Base-by-base conservation (phyloP, 2,797 vertebrate genomes). In the Trematomus bernacchii region DNA sequence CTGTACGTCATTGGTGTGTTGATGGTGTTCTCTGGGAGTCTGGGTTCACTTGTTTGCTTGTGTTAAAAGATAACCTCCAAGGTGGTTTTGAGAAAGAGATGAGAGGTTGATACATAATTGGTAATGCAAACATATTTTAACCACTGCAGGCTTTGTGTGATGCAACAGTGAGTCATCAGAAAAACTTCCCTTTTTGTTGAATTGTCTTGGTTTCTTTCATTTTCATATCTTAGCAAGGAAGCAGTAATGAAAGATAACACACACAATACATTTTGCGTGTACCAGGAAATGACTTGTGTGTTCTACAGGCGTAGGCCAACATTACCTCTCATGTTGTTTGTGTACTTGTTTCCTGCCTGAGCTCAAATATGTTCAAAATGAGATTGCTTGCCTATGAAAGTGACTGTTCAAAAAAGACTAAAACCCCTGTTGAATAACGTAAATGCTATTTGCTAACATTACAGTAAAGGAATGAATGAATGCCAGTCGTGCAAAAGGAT, bases 1-100 rank as follows among this genome's bases (percentile, higher is more conserved):
- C 72, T 72, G 59, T 57, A 19, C 27, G 71, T 59, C 76, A 73
- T 42, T 42, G 30, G 76, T 75, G 83, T 58, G 72, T 74, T 80
- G 58, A 37, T 14, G 7, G 23, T 55, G 59, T 76, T 79, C 76
- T 69, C 60, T 77, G 75, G 77, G 37, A 63, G 30, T 76, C 27
- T 65, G 55, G 44, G n/a, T 40, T 48, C 21, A 12, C 14, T 44
- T 59, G 60, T 58, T 73, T 74, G 59, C 73, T 57, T 71, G 47
- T 58, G 18, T 77, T 58, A 57, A 37, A 27, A 9, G 50, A 3
- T 37, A 27, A 67, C 72, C 67, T 59, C 71, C 30, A 33, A 6
- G 11, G 65, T 51, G 37, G 40, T 42, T 30, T 42, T 30, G 44
- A 7, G 42, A 46, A 15, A 50, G 14, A 46, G 4, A 14, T 40